Conservation (phyloP, 1,140 invertebrate species). For the Rhagoletis pomonella region DNA sequence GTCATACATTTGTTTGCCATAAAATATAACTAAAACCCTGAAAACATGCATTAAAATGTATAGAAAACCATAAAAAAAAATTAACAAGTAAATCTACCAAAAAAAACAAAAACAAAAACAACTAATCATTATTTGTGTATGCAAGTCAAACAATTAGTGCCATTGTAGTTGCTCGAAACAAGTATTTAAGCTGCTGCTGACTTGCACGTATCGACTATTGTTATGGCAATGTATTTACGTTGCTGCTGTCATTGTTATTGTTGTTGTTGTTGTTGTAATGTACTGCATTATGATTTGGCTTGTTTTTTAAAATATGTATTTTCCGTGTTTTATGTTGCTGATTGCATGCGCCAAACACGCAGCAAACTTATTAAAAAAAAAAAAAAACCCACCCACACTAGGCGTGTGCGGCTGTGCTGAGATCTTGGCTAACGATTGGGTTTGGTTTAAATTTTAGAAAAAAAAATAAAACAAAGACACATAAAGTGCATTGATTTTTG, state of each 20-base stretch:
- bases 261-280: constrained; percentile 11
- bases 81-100: not conserved
- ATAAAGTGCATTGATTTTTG: too few species aligned
- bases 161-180: not conserved
- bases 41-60: not conserved
- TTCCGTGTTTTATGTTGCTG: not conserved
- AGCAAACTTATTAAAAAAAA: not conserved
- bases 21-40: not conserved
- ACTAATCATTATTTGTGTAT: constrained; percentile 1
- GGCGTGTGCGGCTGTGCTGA: not conserved
- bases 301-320: not conserved
- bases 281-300: not conserved
- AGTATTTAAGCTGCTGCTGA: not conserved
- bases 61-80: not conserved
- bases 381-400: not conserved
- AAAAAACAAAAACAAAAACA: constrained; percentile 7
- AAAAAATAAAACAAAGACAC: not conserved
- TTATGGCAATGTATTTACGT: not conserved
- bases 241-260: constrained; percentile 6
- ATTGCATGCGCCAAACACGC: not conserved
- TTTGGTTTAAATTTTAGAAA: not conserved
- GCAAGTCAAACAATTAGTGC: constrained; percentile 30
- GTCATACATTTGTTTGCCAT: not conserved
- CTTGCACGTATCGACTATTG: not conserved
- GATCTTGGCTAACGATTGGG: not conserved